These are phyloP conservation scores for Leptopilina boulardi DNA, from an alignment of 1,140 invertebrate genomes.

Conservation along the genomic window DNA sequence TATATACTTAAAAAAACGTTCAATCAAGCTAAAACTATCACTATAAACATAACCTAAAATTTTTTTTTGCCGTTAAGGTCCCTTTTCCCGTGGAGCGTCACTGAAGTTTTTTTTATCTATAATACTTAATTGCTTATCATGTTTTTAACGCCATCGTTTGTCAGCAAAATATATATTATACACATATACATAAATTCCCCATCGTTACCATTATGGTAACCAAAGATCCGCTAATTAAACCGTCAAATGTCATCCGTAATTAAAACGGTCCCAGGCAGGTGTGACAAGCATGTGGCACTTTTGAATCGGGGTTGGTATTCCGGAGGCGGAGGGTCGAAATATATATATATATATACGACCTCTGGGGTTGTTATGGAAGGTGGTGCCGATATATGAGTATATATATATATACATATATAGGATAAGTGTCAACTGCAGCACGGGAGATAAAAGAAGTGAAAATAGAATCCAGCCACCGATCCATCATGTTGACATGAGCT, in stretches of 20 bases:
- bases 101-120: not conserved
- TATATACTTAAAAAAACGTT: too few relatives aligned
- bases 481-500: conserved; percentile 72
- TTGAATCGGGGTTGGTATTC: conserved; percentile 48
- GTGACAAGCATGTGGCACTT: conserved; percentile 62
- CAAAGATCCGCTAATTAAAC: conserved; percentile 63
- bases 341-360: too few relatives aligned
- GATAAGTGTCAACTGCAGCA: conserved; percentile 76
- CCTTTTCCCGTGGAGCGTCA: not conserved
- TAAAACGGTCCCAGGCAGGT: conserved; percentile 67
- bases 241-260: conserved; percentile 67
- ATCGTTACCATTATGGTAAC: not conserved
- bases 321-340: conserved; percentile 48
- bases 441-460: conserved; percentile 73
- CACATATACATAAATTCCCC: not conserved
- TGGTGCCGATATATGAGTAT: conserved; percentile 52
- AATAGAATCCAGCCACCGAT: conserved; percentile 72
- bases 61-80: too few relatives aligned
- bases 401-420: conserved; percentile 36
- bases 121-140: not conserved
- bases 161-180: not conserved
- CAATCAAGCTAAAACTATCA: too few relatives aligned
- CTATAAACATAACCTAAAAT: too few relatives aligned
- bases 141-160: not conserved
- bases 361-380: conserved; percentile 57